Base-by-base conservation (phyloP, 2,113 vertebrate genomes). In the Phocoena sinus region DNA sequence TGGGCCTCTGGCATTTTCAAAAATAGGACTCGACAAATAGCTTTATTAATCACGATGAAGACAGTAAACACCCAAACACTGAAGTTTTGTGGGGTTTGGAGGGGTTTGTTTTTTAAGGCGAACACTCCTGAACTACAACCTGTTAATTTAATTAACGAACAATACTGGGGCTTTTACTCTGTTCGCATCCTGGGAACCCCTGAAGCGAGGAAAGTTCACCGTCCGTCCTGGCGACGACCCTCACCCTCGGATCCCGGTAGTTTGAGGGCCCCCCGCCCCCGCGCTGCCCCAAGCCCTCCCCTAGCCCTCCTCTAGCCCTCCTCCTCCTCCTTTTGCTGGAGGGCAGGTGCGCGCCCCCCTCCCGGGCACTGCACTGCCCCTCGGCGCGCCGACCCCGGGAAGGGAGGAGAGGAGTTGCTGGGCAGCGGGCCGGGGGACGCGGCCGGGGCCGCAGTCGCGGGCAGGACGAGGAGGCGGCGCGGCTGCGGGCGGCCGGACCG, bases 141-240 rank as follows among this genome's bases (percentile, higher is more conserved):
- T 96, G 96, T 97, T 97, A 31, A 47, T 89, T 79, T 86, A 63
- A 85, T 67, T 53, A 63, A 31, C 68, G 25, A 62, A 65, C 41
- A 20, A 14, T 3, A 1, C 6, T 0, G 41, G 33, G 70, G 94
- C 80, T 79, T 17, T 25, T 20, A 0, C 44, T 44, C 9, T 1
- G 14, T 5, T 26, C 84, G 58, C 1, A 10, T 5, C 26, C 92
- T 4, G 47, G 47, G 38, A 95, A 92, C 68, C 85, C 80, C 60
- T 38, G 90, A 79, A 95, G 97, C 94, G 90, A 60, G 89, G 90
- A 82, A 97, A 98, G 97, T 97, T 95, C 97, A 87, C 89, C 95
- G 67, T 82, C 85, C 74, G 84, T 4, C 13, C 90, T 0, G 62
- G 38, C 62, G 15, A 28, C 18, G 44, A 38, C 41, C 36, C 91